A percentile compares a stretch with the other conserved stretches of the same genome.
These are phyloP conservation scores for Urocolius indicus DNA, from an alignment of 2,113 vertebrate genomes.

Conservation along the genomic window DNA sequence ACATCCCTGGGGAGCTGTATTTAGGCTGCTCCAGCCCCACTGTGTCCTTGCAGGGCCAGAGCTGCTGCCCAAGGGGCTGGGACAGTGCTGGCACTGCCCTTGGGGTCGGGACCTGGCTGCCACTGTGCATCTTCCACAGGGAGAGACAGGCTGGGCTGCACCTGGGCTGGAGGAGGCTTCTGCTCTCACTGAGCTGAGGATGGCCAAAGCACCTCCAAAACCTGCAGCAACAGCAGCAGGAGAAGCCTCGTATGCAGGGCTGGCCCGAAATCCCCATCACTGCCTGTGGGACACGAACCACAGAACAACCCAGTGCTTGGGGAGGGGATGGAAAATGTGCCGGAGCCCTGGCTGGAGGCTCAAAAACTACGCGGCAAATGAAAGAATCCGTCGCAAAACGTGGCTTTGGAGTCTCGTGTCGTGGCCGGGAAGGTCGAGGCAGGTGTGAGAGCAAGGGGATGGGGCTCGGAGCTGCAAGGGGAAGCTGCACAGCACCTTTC, in stretches of 20 bases:
- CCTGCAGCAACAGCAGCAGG: background rate
- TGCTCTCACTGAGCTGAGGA: background rate
- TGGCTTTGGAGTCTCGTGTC: background rate
- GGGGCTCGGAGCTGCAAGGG: background rate
- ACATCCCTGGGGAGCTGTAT: fast-evolving
- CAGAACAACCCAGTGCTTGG: background rate
- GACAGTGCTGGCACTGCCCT: background rate
- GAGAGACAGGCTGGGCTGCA: background rate
- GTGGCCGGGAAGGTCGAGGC: background rate
- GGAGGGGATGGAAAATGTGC: fast-evolving
- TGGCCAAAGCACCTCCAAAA: background rate
- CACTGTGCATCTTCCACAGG: fast-evolving
- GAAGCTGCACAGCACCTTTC: background rate
- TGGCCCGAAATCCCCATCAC: fast-evolving
- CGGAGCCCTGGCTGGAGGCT: background rate
- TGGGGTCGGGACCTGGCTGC: background rate
- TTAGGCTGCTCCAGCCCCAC: background rate
- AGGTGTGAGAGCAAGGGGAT: background rate
- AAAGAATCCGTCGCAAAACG: background rate
- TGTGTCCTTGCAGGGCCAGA: fast-evolving
- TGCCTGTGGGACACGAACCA: fast-evolving
- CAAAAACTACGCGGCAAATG: background rate
- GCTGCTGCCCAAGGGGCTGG: background rate
- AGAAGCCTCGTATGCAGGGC: background rate
- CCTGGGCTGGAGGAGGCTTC: background rate